Percentiles rank a stretch among this genome's conserved stretches.
phyloP scores from a whole-genome alignment of 2,797 vertebrate genomes.

The Sebastes trivittatus region DNA sequence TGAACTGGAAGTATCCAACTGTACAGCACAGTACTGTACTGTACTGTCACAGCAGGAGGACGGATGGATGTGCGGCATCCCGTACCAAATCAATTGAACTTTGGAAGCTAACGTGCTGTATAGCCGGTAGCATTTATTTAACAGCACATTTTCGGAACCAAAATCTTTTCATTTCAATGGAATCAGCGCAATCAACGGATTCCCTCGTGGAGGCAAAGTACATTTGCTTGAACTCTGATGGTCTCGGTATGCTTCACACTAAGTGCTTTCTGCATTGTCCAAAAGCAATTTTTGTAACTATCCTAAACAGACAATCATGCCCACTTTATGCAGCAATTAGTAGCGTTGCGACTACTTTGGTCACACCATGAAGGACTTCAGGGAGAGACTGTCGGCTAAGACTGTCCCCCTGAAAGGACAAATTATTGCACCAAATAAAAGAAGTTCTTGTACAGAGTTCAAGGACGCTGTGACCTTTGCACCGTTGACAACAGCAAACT shows the following conservation, averaged over 20 bases:
- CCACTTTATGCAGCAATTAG: not conserved
- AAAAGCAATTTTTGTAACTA: not conserved
- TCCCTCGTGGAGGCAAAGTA: not conserved
- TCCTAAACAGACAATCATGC: not conserved
- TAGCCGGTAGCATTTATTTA: not conserved
- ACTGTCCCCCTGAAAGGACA: not conserved
- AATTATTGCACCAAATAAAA: not conserved
- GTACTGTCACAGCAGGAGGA: not conserved
- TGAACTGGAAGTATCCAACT: not conserved
- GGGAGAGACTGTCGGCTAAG: not conserved
- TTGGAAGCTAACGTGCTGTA: not conserved
- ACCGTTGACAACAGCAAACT: not conserved
- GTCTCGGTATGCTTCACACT: not conserved
- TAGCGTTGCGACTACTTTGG: not conserved
- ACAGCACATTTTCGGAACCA: not conserved
- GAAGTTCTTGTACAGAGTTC: fast-evolving
- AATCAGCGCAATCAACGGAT: not conserved
- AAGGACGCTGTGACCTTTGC: not conserved
- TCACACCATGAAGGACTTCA: not conserved
- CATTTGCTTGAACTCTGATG: not conserved
- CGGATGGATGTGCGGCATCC: not conserved
- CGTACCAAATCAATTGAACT: not conserved
- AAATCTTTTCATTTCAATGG: not conserved
- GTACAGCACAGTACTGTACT: too few relatives aligned
- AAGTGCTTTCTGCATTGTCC: not conserved